Evolutionary conservation across 2,888 invertebrate species (phyloP).

Genomic region (Drosophila prolongata): DNA sequence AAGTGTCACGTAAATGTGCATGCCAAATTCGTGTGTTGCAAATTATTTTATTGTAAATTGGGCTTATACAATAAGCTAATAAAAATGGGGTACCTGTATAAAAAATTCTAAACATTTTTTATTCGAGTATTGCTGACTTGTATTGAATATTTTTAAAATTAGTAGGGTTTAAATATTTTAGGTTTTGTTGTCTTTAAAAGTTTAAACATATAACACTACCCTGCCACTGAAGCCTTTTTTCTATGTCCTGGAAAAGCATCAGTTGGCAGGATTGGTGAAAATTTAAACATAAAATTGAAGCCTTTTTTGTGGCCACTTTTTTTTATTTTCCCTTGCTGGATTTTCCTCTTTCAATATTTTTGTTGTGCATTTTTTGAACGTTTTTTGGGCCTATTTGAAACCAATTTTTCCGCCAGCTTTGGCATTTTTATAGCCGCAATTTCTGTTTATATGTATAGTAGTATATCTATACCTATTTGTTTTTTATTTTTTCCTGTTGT

Average conservation of each 20-base stretch:
- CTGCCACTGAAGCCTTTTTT: neutral
- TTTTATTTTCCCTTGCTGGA: slow-evolving; percentile 2
- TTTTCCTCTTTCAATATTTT: slow-evolving; percentile 3
- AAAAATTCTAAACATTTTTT: no score
- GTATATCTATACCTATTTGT: slow-evolving; percentile 22
- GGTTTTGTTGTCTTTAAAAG: neutral
- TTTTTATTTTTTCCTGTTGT: slow-evolving; percentile 31
- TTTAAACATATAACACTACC: neutral
- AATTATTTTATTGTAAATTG: slow-evolving; percentile 2
- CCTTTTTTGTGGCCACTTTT: slow-evolving; percentile 12
- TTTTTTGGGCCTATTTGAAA: slow-evolving; percentile 34
- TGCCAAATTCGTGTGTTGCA: slow-evolving; percentile 3
- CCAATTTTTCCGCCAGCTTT: slow-evolving; percentile 38
- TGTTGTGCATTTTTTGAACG: neutral
- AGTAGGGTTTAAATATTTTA: neutral
- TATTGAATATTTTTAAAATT: neutral
- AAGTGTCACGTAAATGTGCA: slow-evolving; percentile 15
- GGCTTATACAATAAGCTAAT: neutral
- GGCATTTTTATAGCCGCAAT: slow-evolving; percentile 55
- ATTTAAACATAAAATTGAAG: slow-evolving; percentile 1
- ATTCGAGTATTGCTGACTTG: neutral
- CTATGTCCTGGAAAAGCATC: neutral
- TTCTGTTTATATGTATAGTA: slow-evolving; percentile 38
- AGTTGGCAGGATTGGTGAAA: neutral
- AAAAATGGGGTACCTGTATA: no score